Conservation (phyloP, 2,888 invertebrate genomes). For the Pachycephus smyrnensis region DNA sequence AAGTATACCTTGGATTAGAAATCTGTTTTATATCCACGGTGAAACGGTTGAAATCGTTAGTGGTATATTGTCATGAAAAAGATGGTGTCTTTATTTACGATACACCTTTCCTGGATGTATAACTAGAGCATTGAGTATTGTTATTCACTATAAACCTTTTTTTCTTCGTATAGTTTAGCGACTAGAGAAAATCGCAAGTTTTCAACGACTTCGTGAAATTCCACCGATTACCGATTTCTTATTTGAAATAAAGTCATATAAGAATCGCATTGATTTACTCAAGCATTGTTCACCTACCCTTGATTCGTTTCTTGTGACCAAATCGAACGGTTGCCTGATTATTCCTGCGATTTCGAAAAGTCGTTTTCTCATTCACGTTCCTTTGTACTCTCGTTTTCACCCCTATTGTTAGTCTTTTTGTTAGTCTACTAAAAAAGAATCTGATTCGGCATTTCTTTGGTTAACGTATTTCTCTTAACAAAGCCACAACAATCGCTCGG, state of each 20-base stretch:
- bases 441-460: neutral
- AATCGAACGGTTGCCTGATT: neutral
- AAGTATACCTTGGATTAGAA: neutral
- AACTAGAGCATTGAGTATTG: neutral
- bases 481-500: neutral
- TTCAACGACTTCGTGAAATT: neutral
- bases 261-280: neutral
- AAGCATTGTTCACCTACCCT: neutral
- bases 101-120: neutral
- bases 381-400: neutral
- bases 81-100: neutral
- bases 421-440: neutral
- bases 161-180: neutral
- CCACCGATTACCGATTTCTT: neutral
- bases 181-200: neutral
- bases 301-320: neutral
- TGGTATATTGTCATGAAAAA: slow-evolving; percentile 36
- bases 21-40: neutral
- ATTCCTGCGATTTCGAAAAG: neutral
- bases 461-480: neutral
- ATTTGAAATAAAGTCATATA: neutral
- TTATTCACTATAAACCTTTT: neutral
- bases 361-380: neutral
- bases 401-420: neutral
- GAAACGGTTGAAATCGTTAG: slow-evolving; percentile 42